Evolutionary conservation across 53 echinoderm and acorn worm species (phyloP).

Genomic region (Apostichopus leukothele): DNA sequence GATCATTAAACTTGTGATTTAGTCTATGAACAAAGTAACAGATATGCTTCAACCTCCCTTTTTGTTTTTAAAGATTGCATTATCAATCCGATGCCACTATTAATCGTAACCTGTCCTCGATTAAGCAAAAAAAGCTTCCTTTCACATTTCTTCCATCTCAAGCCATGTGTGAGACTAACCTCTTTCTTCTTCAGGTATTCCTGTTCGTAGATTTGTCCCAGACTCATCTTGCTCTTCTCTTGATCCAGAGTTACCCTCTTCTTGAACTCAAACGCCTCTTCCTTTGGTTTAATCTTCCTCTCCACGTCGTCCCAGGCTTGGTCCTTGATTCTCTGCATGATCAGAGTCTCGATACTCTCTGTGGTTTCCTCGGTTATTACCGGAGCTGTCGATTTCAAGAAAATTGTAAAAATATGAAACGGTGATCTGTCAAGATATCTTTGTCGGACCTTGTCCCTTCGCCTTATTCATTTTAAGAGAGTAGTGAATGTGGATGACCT

Average conservation of each 20-base stretch:
- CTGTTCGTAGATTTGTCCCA: conserved; percentile 92
- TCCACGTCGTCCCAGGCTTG: conserved; percentile 97
- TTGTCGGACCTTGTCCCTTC: not conserved
- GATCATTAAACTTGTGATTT: too few relatives aligned
- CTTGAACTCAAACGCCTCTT: conserved; percentile 88
- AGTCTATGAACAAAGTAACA: too few relatives aligned
- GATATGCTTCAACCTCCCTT: too few relatives aligned
- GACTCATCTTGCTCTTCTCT: conserved; percentile 97
- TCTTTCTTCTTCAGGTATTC: conserved; percentile 89
- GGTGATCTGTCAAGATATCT: not conserved
- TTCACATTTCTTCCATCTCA: too few relatives aligned
- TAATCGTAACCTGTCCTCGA: too few relatives aligned
- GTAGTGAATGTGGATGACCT: too few relatives aligned
- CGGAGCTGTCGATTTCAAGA: conserved; percentile 55
- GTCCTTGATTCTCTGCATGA: conserved; percentile 82
- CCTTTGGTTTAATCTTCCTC: conserved; percentile 81
- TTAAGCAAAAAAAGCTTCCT: too few relatives aligned
- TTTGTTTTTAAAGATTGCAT: too few relatives aligned
- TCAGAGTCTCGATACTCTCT: conserved; percentile 75
- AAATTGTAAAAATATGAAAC: not conserved
- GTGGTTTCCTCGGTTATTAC: conserved; percentile 97
- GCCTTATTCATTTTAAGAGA: not conserved
- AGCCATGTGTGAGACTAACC: conserved; percentile 47
- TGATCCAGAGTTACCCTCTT: conserved; percentile 91
- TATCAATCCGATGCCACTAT: too few relatives aligned